Evolutionary conservation across 2,888 invertebrate species (phyloP), one percentile per base, ranked within the genome.

Genomic region (Agrochola litura): DNA sequence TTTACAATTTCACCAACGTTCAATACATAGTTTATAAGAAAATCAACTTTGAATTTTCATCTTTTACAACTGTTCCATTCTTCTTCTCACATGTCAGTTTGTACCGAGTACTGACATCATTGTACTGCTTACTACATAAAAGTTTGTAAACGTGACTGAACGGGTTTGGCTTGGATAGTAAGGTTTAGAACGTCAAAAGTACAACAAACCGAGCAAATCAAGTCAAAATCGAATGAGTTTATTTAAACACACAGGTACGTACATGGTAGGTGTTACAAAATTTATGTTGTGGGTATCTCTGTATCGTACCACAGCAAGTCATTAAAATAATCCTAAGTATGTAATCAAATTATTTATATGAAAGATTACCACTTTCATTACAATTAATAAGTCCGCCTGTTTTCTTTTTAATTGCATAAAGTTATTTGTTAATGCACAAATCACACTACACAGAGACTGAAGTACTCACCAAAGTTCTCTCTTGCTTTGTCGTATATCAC

Each of bases 1-100:
- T 58, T 79, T 69, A 68, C 69, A 68, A 79, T 69, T 69, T 76
- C 25, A 46, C 69, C 56, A 22, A 58, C 37, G 54, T 37, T 54
- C 66, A 66, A 66, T 77, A 25, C 22, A 25, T 22, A 78, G 54
- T 68, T 76, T 67, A 41, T 16, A 41, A 78, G 78, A 41, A 78
- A 79, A 56, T 76, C 54, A 56, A 25, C 37, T 78, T 78, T 49
- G 46, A 49, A 58, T 68, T 79, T 66, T 22, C 9, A 30, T 49
- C 16, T 49, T 68, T 54, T 56, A 56, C 9, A 25, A 8, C 16
- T 30, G 30, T 56, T 46, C 19, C 12, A 61, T 52, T 25, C 10
- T 37, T 52, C 9, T 22, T 16, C 19, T 25, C 6, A 10, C 19
- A 3, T 65, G 43, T 25, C 25, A 6, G 65, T 25, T 43, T 25